Evolutionary conservation across 2,797 vertebrate species (phyloP).

Genomic region (Phoeniculus purpureus): DNA sequence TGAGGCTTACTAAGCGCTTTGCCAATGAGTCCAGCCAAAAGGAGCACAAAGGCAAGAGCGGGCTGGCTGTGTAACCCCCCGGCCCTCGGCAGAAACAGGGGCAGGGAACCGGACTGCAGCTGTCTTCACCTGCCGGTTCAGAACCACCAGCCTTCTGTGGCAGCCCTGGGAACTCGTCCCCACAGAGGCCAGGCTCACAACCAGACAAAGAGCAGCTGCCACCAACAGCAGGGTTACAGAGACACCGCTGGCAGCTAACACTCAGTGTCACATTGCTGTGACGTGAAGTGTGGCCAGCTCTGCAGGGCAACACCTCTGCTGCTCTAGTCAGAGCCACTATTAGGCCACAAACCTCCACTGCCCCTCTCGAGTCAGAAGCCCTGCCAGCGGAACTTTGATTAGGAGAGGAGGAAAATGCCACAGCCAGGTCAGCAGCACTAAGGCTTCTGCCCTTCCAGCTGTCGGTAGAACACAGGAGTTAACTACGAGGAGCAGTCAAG

Average conservation of each 20-base stretch:
- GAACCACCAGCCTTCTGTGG: background rate
- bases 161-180: background rate
- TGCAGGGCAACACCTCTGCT: background rate
- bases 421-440: background rate
- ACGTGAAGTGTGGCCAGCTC: background rate
- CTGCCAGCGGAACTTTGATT: background rate
- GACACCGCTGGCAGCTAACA: background rate
- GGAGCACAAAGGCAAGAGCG: background rate
- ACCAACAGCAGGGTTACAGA: background rate
- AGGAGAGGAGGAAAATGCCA: background rate
- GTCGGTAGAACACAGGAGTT: fast-evolving
- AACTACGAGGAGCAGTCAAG: background rate
- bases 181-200: background rate
- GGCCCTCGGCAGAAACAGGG: background rate
- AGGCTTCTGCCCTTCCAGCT: background rate
- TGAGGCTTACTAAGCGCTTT: background rate
- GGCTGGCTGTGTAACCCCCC: background rate
- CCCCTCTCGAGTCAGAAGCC: background rate
- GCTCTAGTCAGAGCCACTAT: too few relatives aligned
- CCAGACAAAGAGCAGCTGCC: background rate
- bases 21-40: background rate
- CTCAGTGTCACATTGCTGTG: background rate
- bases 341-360: background rate
- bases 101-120: background rate
- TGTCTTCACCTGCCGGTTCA: background rate